phyloP scores from a whole-genome alignment of 1,140 invertebrate genomes.

The Euura saliciscinereae region DNA sequence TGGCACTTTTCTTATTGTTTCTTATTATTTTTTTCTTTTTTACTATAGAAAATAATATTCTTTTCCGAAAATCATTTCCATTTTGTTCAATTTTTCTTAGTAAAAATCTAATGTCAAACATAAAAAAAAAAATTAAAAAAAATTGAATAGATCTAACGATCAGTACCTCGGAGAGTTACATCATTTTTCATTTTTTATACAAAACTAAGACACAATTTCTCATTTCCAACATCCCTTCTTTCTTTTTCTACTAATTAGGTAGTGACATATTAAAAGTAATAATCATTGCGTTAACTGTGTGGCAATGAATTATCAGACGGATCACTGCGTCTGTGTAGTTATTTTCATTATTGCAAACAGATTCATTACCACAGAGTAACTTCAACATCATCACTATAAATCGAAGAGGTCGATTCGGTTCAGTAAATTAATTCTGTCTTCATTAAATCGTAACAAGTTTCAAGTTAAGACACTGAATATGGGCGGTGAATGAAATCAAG shows the following conservation, averaged over 20 bases:
- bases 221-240: not conserved
- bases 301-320: not conserved
- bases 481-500: constrained; percentile 47
- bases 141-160: not conserved
- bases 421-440: not conserved
- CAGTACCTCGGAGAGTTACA: not conserved
- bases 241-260: not conserved
- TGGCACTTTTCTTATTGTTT: no score
- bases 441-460: constrained; percentile 27
- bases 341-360: no score
- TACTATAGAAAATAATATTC: no score
- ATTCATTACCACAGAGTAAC: not conserved
- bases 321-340: no score
- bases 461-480: constrained; percentile 40
- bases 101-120: no score
- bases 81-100: no score
- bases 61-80: no score
- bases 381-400: not conserved
- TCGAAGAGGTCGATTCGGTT: not conserved
- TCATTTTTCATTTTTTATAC: constrained; percentile 6
- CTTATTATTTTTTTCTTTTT: no score
- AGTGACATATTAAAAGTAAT: not conserved
- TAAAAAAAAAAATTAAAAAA: no score
- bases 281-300: not conserved
- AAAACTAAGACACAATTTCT: constrained; percentile 1